Evolutionary conservation across 30 jellyfish, hydroid and myxozoan genomes (phyloP).

Genomic region (Aurelia sp.): DNA sequence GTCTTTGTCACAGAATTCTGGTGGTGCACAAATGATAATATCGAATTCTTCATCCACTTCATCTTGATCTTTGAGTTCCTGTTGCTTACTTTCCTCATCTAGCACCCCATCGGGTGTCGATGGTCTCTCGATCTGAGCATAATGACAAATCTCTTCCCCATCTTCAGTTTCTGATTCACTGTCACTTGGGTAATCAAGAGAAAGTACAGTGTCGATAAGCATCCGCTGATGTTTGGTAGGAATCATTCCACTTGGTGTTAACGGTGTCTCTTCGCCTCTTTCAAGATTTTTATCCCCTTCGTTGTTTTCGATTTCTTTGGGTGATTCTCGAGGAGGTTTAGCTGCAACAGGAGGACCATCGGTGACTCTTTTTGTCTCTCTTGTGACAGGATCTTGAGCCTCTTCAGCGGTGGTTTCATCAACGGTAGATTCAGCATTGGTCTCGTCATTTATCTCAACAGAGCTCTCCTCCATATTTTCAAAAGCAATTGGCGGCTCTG

Average conservation of each 20-base stretch:
- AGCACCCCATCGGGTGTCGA: background rate
- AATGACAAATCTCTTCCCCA: conserved; percentile 58
- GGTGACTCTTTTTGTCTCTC: no score
- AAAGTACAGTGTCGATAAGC: conserved; percentile 63
- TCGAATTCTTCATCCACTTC: conserved; percentile 17
- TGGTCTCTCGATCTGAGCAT: conserved; percentile 63
- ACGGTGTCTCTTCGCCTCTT: conserved; percentile 25
- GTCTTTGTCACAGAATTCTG: conserved; percentile 31
- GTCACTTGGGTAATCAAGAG: conserved; percentile 71
- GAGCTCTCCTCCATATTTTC: no score
- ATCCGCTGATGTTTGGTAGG: conserved; percentile 72
- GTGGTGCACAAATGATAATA: conserved; percentile 54
- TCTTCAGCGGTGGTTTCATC: background rate
- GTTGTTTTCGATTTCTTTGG: no score
- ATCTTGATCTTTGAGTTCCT: conserved; percentile 10
- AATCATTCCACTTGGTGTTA: conserved; percentile 57
- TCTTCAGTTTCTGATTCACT: conserved; percentile 45
- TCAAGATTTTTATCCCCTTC: background rate
- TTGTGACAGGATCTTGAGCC: no score
- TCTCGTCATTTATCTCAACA: background rate
- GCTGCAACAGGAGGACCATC: no score
- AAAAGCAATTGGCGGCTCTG: no score
- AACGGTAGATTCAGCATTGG: background rate
- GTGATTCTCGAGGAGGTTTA: no score
- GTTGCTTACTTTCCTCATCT: background rate